A percentile compares a stretch with the other conserved stretches of the same genome.
Conservation (phyloP, 30 jellyfish, hydroid and myxozoan genomes). For the Turritopsis dohrnii region DNA sequence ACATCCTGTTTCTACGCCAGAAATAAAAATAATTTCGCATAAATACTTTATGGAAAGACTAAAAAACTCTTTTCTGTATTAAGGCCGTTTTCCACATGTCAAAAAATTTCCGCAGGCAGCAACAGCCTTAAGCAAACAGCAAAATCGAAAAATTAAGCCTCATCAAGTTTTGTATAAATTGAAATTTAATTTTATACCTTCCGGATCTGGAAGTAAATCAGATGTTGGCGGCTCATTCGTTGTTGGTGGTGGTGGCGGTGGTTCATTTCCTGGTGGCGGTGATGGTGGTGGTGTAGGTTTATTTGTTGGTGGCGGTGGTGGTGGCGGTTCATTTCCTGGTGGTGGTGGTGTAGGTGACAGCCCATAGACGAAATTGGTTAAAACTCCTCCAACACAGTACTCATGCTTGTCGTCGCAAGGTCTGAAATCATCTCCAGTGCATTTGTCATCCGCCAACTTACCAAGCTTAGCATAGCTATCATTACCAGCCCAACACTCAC, state of each 20-base stretch:
- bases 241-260: too few species aligned
- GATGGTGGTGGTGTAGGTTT: too few species aligned
- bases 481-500: slow-evolving; percentile 95
- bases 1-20: too few species aligned
- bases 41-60: too few species aligned
- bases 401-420: slow-evolving; percentile 58
- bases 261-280: background rate
- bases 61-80: too few species aligned
- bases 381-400: slow-evolving; percentile 78
- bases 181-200: background rate
- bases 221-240: too few species aligned
- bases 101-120: too few species aligned
- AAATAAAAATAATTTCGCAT: too few species aligned
- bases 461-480: slow-evolving; percentile 52
- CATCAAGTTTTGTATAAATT: background rate
- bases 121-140: too few species aligned
- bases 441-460: slow-evolving; percentile 20
- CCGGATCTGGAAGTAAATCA: background rate
- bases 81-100: too few species aligned
- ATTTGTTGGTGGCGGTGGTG: too few species aligned
- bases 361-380: slow-evolving; percentile 58
- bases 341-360: background rate
- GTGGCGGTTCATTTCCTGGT: background rate
- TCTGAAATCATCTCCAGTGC: slow-evolving; percentile 70
- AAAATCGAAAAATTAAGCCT: too few species aligned